Base-by-base conservation (phyloP, 2,797 vertebrate genomes). In the Tragelaphus oryx region DNA sequence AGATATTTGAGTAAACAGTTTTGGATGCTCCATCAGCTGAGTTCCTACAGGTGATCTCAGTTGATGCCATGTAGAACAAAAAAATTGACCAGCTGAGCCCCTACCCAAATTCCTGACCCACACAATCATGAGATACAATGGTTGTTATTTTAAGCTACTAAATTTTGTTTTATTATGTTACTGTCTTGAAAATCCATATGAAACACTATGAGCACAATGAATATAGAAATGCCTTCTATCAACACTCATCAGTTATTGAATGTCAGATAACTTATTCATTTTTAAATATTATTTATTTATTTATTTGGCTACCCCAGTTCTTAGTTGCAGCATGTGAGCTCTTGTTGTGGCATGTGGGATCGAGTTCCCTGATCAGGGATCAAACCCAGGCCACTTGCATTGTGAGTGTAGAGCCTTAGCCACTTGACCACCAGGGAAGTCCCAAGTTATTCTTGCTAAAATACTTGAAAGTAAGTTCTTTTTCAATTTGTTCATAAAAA, bases 121-220 rank as follows among this genome's bases (percentile, higher is more conserved):
- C 33, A 93, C 37, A 89, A 79, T 82, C 37, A 74, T 82, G 57
- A 87, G 46, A 55, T 90, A 87, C 14, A 75, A 71, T 82, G 46
- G 44, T 83, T n/a, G 9, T 91, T 85, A 46, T 93, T 87, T 92
- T 84, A 95, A 95, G 71, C 48, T 37, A 59, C 33, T 86, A 54
- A 65, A 22, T 91, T 65, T 90, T 87, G 22, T 82, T 60, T 95
- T 86, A 52, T 83, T 84, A n/a, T 82, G 76, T 22, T 94, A 55
- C 37, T 54, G 18, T 48, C 60, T 78, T 59, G 78, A 87, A 71
- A 90, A 76, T 76, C 57, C 85, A 14, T 60, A 68, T 78, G 54
- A 60, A 59, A 89, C 68, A 75, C 50, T 81, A 4, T 37, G 44
- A 78, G 24, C 37, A 16, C 74, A 79, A 50, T 84, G 37, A 90